These are phyloP conservation scores for Rhopilema esculentum DNA, from an alignment of 30 jellyfish, hydroid and myxozoan species.

Conservation along the genomic window DNA sequence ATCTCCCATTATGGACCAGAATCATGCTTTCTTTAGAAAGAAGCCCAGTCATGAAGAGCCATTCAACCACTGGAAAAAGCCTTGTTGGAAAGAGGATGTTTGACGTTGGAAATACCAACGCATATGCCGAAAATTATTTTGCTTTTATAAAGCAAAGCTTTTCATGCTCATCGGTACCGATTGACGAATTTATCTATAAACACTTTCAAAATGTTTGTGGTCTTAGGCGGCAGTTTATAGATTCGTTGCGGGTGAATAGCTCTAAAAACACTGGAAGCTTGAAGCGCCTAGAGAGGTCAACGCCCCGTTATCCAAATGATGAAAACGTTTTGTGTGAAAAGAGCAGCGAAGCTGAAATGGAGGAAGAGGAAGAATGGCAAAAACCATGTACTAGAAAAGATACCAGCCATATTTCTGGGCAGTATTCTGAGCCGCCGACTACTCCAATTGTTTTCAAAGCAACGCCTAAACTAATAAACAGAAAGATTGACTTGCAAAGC, in stretches of 20 bases:
- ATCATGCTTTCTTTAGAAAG: conserved; percentile 2
- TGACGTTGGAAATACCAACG: conserved; percentile 12
- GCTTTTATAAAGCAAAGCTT: conserved; percentile 23
- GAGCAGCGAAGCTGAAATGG: not conserved
- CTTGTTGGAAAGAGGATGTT: not conserved
- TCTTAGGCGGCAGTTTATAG: conserved; percentile 6
- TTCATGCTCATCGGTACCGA: not conserved
- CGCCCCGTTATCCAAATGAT: conserved; percentile 29
- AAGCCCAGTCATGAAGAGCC: not conserved
- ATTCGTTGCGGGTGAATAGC: not conserved
- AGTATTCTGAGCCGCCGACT: conserved; percentile 2
- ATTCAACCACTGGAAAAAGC: not conserved
- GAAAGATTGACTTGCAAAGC: not conserved
- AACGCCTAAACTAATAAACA: not conserved
- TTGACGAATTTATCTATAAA: no score
- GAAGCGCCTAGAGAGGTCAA: not conserved
- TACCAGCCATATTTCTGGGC: conserved; percentile 15
- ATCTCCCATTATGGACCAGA: no score
- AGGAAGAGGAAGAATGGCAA: conserved; percentile 18
- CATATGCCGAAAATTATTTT: conserved; percentile 18
- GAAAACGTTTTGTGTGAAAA: not conserved
- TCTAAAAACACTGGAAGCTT: not conserved
- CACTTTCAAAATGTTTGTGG: conserved; percentile 12
- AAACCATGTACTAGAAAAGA: not conserved
- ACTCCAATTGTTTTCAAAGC: not conserved